These are phyloP conservation scores for Apostichopus japonicus DNA, from an alignment of 35 echinoderm and acorn worm genomes.

Conservation along the genomic window DNA sequence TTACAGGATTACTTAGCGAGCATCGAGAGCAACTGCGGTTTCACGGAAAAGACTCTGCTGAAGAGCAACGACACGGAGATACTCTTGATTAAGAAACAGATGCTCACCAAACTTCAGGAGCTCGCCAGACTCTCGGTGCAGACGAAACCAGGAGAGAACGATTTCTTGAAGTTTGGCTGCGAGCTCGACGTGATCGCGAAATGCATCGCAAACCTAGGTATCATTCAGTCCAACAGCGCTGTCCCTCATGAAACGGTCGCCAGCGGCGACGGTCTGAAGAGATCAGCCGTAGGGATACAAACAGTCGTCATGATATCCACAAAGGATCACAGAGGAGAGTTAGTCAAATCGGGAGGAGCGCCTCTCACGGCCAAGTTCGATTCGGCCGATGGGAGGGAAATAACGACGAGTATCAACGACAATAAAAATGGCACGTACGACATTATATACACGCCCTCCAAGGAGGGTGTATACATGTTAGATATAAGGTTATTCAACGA, in stretches of 20 bases:
- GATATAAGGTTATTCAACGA: slow-evolving; percentile 87
- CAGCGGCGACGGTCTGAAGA: slow-evolving; percentile 90
- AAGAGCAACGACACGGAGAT: slow-evolving; percentile 87
- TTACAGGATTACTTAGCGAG: slow-evolving; percentile 72
- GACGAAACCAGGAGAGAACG: slow-evolving; percentile 91
- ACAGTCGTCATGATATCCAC: slow-evolving; percentile 83
- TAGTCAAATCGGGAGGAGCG: slow-evolving; percentile 83
- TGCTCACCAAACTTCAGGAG: slow-evolving; percentile 82
- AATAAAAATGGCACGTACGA: slow-evolving; percentile 97
- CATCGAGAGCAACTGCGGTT: slow-evolving; percentile 90
- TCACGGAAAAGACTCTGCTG: slow-evolving; percentile 86
- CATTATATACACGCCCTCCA: slow-evolving; percentile 73
- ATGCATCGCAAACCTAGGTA: slow-evolving; percentile 79
- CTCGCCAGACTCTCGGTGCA: slow-evolving; percentile 72
- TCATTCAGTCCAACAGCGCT: slow-evolving; percentile 88
- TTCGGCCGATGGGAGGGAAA: slow-evolving; percentile 70
- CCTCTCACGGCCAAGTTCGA: slow-evolving; percentile 72
- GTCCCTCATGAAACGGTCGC: slow-evolving; percentile 89
- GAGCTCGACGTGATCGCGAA: slow-evolving; percentile 79
- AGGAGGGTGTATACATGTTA: slow-evolving; percentile 85
- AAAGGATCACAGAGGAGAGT: slow-evolving; percentile 78
- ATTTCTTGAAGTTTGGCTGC: slow-evolving; percentile 80
- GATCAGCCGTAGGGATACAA: slow-evolving; percentile 76
- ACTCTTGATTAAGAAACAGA: slow-evolving; percentile 91
- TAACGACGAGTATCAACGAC: slow-evolving; percentile 66